Percentiles rank a stretch among this genome's conserved stretches.
phyloP scores from a whole-genome alignment of 1,140 invertebrate genomes.

The Drosophila auraria region DNA sequence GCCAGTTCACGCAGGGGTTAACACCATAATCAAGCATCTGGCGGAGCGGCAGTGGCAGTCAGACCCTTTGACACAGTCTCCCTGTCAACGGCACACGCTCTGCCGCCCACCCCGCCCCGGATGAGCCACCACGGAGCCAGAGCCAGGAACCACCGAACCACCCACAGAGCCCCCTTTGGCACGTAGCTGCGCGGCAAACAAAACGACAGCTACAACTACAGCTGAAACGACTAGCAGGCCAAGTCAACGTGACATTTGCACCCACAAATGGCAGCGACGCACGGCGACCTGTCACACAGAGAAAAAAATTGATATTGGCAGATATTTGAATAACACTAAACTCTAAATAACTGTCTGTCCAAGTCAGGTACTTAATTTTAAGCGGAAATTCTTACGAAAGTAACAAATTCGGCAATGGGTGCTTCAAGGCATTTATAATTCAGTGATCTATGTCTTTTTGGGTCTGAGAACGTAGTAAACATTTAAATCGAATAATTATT shows the following conservation, averaged over 20 bases:
- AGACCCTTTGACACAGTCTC: slow-evolving; percentile 60
- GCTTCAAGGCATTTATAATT: no score
- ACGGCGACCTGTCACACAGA: slow-evolving; percentile 43
- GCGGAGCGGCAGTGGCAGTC: slow-evolving; percentile 56
- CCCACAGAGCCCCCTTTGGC: slow-evolving; percentile 17
- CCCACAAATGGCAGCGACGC: slow-evolving; percentile 73
- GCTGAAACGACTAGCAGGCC: slow-evolving; percentile 50
- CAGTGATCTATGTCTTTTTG: no score
- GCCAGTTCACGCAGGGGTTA: slow-evolving; percentile 75
- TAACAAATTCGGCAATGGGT: no score
- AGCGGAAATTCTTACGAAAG: no score
- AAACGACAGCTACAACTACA: slow-evolving; percentile 38
- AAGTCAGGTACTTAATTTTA: neutral
- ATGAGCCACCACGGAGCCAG: neutral
- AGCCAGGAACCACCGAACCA: no score
- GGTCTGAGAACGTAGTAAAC: no score
- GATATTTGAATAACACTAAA: neutral
- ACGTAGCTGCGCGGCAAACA: slow-evolving; percentile 65
- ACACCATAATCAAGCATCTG: slow-evolving; percentile 77
- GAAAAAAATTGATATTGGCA: slow-evolving; percentile 16
- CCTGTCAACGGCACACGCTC: slow-evolving; percentile 35
- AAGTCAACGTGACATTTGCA: slow-evolving; percentile 82
- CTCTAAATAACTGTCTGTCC: neutral
- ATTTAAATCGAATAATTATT: no score
- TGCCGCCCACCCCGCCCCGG: slow-evolving; percentile 16